These are phyloP conservation scores for Erythrocercus mccallii DNA, from an alignment of 2,113 vertebrate species.

Conservation along the genomic window DNA sequence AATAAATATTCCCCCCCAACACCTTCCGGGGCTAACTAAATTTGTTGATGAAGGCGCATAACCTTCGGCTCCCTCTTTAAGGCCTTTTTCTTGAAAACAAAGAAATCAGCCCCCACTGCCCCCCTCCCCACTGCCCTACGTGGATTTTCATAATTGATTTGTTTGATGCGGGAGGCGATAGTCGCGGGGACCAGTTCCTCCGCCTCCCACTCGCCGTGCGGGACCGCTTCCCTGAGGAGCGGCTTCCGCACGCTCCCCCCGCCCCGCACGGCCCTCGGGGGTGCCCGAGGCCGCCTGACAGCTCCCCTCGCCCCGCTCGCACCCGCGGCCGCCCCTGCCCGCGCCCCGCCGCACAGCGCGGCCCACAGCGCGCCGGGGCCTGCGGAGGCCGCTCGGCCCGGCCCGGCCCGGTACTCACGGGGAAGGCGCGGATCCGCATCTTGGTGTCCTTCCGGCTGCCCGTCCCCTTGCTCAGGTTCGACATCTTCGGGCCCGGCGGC, in stretches of 20 bases:
- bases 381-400: too few species aligned
- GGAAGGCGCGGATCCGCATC: too few species aligned
- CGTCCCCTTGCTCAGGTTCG: too few species aligned
- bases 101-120: not conserved
- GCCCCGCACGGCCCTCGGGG: not conserved
- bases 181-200: not conserved
- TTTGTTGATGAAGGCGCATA: not conserved
- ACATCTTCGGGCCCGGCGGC: too few species aligned
- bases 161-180: not conserved
- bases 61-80: not conserved
- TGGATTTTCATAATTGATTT: not conserved
- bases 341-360: not conserved
- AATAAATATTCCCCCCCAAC: not conserved
- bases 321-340: not conserved
- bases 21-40: not conserved
- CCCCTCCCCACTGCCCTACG: not conserved
- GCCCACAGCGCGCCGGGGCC: not conserved
- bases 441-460: too few species aligned
- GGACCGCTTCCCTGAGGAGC: not conserved
- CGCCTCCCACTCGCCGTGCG: not conserved
- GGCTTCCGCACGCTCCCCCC: not conserved
- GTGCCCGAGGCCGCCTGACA: not conserved
- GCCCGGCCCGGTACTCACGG: too few species aligned
- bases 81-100: conserved; percentile 41
- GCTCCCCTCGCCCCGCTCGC: not conserved